Percentiles rank a stretch among this genome's conserved stretches.
Conservation (phyloP, 2,113 vertebrate genomes). For the Odocoileus hemionus region DNA sequence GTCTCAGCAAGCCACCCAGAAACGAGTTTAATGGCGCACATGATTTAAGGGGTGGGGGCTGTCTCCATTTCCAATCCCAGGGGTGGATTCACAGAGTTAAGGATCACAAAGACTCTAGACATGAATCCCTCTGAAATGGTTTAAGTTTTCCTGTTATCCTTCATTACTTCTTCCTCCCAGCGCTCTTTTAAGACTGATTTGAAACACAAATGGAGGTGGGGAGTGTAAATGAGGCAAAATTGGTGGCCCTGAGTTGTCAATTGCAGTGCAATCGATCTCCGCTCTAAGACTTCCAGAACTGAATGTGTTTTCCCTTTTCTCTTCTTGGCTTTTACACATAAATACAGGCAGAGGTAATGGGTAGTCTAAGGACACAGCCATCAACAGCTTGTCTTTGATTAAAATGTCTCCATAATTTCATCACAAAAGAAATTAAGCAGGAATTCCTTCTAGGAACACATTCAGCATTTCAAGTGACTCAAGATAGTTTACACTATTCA, state of each 20-base stretch:
- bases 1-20: neutral
- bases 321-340: conserved; percentile 9
- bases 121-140: neutral
- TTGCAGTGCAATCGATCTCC: neutral
- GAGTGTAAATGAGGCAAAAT: conserved; percentile 19
- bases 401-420: conserved; percentile 2
- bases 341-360: neutral
- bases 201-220: conserved; percentile 14
- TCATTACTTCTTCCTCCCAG: neutral
- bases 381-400: neutral
- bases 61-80: neutral
- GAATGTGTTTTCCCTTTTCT: neutral
- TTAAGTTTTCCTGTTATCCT: neutral
- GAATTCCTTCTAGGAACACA: neutral
- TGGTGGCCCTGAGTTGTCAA: neutral
- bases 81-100: neutral
- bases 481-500: neutral
- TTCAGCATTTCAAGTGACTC: neutral
- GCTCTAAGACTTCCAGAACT: neutral
- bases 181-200: neutral
- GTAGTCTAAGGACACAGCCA: neutral
- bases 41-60: neutral
- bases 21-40: neutral
- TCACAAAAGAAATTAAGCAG: neutral
- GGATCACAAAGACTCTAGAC: neutral